Evolutionary conservation across 2,113 vertebrate genomes (phyloP).

Genomic region (Oryzias curvinotus): DNA sequence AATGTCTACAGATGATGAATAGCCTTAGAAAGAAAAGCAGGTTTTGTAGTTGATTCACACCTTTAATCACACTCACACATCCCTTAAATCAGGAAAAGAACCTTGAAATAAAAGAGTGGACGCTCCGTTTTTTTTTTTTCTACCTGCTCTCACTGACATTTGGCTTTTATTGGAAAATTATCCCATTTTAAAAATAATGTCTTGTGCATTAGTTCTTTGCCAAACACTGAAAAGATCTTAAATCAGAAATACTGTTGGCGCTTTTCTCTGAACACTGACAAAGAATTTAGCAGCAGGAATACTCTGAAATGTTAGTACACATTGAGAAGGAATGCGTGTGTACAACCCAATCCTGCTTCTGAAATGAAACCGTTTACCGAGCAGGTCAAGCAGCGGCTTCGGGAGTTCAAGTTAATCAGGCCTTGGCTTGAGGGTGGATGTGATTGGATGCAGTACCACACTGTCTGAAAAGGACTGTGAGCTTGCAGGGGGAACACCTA

Average conservation of each 20-base stretch:
- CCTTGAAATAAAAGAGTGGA: conserved; percentile 49
- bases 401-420: conserved; percentile 22
- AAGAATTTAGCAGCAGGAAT: background rate
- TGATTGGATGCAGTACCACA: conserved; percentile 18
- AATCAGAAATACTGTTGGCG: conserved; percentile 18
- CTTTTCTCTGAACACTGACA: background rate
- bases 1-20: conserved; percentile 69
- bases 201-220: conserved; percentile 19
- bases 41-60: conserved; percentile 50
- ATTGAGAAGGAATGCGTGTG: background rate
- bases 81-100: conserved; percentile 57
- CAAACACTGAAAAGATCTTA: conserved; percentile 12
- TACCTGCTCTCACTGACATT: conserved; percentile 24
- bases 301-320: conserved; percentile 11
- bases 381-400: conserved; percentile 31
- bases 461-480: conserved; percentile 12
- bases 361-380: conserved; percentile 11
- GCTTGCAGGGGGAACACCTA: background rate
- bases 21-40: conserved; percentile 52
- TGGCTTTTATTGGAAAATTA: conserved; percentile 25
- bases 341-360: background rate
- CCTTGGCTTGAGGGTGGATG: background rate
- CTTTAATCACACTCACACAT: conserved; percentile 63
- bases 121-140: conserved; percentile 20
- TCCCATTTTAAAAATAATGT: conserved; percentile 27